Evolutionary conservation across 2,113 vertebrate species (phyloP), one percentile per base, ranked within the genome.

Genomic region (Trogon melanurus): DNA sequence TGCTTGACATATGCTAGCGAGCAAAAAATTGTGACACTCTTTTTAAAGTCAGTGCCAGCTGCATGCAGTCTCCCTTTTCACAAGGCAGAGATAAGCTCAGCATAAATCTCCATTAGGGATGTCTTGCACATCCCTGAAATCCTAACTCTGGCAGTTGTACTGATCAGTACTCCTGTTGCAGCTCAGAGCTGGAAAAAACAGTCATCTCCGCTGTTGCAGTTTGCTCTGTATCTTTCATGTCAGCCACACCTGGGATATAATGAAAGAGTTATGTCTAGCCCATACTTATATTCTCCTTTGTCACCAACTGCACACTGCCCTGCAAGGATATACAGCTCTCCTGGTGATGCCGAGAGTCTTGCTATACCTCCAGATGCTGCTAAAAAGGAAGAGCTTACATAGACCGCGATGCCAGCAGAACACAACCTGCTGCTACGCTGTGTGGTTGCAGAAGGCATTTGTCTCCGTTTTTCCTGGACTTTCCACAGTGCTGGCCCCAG

Each of bases 181-280:
- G 62, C 79, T 90, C 79, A 58, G 71, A 94, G 75, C 44, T 34
- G 29, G 75, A 67, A 93, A 88, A 85, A 93, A 36, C 67, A 78
- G 41, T 51, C 29, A 92, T 64, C 82, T 86, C 88, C 50, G 70
- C 50, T 22, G 36, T 3, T 60, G 71, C 75, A 88, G 88, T 92
- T 85, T 91, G 60, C 58, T 80, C 64, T 1, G 0, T 80, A 83
- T 86, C 91, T 64, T 81, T 76, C 62, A 73, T 73, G 71, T 85
- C 82, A 88, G 67, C 47, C 34, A 61, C 94, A 93, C 72, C 91
- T 88, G 91, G 75, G 92, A 88, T 71, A 61, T 47, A 94, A 89
- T 69, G 78, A 84, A 91, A 89, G 81, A 85, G 27, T 54, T 83
- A 36, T 38, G 56, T 54, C 72, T 83, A 86, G 47, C 72, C 71